A percentile compares a stretch with the other conserved stretches of the same genome.
phyloP scores from a whole-genome alignment of 2,888 invertebrate genomes.

The Parasteatoda lunata region DNA sequence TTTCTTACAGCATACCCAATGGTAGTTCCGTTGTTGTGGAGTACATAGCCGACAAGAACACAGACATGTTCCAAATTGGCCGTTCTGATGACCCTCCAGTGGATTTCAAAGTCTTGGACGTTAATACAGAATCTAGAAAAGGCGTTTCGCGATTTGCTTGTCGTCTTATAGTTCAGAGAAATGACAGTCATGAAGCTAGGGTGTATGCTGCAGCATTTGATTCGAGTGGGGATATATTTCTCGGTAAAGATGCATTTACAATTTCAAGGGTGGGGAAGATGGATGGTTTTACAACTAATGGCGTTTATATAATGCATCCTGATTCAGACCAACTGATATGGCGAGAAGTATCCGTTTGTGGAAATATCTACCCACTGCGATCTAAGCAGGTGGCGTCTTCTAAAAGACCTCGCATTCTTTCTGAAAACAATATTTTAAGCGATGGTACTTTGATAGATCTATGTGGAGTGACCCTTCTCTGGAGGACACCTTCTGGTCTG shows the following conservation, averaged over 20 bases:
- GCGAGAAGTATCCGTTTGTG: constrained; percentile 99
- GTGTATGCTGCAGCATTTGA: constrained; percentile 99
- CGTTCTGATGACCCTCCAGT: constrained; percentile 32
- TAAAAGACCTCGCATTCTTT: constrained; percentile 88
- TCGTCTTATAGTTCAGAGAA: constrained; percentile 94
- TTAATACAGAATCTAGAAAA: constrained; percentile 71
- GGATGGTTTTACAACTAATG: constrained; percentile 98
- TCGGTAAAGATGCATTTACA: constrained; percentile 85
- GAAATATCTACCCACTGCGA: constrained; percentile 94
- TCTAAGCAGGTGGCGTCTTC: constrained; percentile 87
- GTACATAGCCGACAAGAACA: constrained; percentile 94
- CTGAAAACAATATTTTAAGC: constrained; percentile 89
- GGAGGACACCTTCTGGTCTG: constrained; percentile 97
- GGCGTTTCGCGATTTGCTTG: constrained; percentile 95
- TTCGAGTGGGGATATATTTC: constrained; percentile 96
- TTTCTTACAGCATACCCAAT: constrained; percentile 17
- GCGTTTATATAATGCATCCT: constrained; percentile 97
- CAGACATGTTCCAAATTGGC: constrained; percentile 98
- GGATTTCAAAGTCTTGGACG: constrained; percentile 37
- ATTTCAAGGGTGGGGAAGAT: constrained; percentile 85
- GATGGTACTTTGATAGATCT: constrained; percentile 99
- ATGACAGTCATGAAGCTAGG: constrained; percentile 87
- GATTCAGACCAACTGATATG: constrained; percentile 87
- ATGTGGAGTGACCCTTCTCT: constrained; percentile 97
- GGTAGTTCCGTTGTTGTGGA: constrained; percentile 95